Percentiles rank a stretch among this genome's conserved stretches.
phyloP scores from a whole-genome alignment of 2,113 vertebrate genomes.

The Chaetops frenatus region DNA sequence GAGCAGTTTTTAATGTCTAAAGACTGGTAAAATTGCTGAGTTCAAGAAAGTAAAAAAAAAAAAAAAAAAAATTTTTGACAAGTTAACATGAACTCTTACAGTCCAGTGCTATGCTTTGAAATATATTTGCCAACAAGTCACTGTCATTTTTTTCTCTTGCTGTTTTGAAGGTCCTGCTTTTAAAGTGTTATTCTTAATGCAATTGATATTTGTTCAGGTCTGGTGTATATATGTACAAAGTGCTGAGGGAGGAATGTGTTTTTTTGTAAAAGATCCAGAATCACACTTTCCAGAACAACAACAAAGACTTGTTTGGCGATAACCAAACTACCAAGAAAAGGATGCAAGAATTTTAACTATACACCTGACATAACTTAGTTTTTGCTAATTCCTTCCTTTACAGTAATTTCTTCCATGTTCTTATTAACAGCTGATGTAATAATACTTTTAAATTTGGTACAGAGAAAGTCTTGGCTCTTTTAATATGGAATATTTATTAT shows the following conservation, averaged over 20 bases:
- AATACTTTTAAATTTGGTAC: neutral
- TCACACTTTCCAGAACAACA: neutral
- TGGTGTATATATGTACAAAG: neutral
- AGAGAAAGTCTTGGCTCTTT: neutral
- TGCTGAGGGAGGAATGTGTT: neutral
- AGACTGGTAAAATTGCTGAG: constrained; percentile 18
- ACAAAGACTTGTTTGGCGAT: neutral
- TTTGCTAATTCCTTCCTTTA: neutral
- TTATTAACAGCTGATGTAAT: neutral
- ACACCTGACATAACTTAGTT: neutral
- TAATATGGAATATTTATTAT: neutral
- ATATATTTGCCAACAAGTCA: neutral
- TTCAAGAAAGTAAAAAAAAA: neutral
- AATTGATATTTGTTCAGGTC: neutral
- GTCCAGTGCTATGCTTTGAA: neutral
- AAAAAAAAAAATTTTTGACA: neutral
- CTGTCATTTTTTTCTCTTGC: neutral
- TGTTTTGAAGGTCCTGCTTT: neutral
- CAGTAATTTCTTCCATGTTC: neutral
- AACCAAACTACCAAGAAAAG: neutral
- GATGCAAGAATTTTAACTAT: neutral
- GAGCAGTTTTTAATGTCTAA: neutral
- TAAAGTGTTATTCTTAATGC: neutral
- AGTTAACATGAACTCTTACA: neutral
- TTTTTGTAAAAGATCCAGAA: neutral